A percentile compares a stretch with the other conserved stretches of the same genome.
Conservation (phyloP, 2,888 invertebrate genomes). For the Punctoribates punctum region DNA sequence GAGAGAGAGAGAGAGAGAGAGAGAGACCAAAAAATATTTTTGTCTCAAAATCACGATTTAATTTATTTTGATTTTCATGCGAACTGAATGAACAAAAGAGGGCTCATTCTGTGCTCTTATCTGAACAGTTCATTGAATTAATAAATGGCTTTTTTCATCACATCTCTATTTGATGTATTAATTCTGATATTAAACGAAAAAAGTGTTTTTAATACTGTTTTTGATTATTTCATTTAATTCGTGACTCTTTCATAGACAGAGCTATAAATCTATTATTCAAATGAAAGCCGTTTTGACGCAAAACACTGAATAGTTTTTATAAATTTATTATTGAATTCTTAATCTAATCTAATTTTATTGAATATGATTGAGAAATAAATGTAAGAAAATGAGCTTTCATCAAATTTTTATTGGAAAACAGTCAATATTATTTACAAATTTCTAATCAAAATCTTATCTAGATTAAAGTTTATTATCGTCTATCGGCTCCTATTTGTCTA, state of each 20-base stretch:
- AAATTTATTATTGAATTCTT: background rate
- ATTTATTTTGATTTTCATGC: background rate
- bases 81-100: background rate
- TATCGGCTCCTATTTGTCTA: background rate
- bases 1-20: too few relatives aligned
- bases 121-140: constrained; percentile 21
- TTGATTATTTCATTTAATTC: background rate
- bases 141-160: constrained; percentile 12
- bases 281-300: background rate
- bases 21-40: background rate
- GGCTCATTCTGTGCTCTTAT: background rate
- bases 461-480: constrained; percentile 1
- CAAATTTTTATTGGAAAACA: too few relatives aligned
- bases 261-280: constrained; percentile 6
- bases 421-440: background rate
- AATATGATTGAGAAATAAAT: background rate
- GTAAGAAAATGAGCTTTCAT: background rate
- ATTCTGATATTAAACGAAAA: background rate
- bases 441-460: background rate
- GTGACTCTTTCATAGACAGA: background rate
- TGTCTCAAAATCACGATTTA: constrained; percentile 11
- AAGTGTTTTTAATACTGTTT: background rate
- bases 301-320: background rate
- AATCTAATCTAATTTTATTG: background rate
- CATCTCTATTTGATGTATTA: background rate